Evolutionary conservation across 2,888 invertebrate genomes (phyloP), one percentile per base, ranked within the genome.

Genomic region (Caenorhabditis sp.): DNA sequence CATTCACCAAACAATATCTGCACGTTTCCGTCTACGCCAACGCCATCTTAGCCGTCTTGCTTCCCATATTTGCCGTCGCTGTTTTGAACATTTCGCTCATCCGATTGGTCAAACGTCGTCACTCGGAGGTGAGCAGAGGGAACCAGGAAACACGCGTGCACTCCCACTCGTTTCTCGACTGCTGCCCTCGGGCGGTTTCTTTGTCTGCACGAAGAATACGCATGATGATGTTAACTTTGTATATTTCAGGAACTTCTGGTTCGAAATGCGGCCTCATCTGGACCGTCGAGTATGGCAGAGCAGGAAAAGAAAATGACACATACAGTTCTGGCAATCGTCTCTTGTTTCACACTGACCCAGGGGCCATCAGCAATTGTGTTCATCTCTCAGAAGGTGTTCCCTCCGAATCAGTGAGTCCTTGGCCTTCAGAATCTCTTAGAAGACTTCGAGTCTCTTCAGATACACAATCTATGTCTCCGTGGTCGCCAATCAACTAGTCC

Each of bases 281-380:
- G 77, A 8, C 78, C 78, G 28, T 80, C 80, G 22, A 72, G 64
- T 22, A 69, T 80, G 56, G 84, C 84, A 0, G 85, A 88, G 26
- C 88, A 88, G 53, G 87, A 88, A 60, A 85, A 79, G 61, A 85
- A 86, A 26, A 85, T 88, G 88, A 87, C 87, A 13, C 79, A 86
- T 18, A 85, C 84, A 11, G 87, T 87, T 15, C 24, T 86, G 65
- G 88, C 88, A 13, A 88, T 88, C 37, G 85, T 88, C 24, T 82
- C 86, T 4, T 86, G 86, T 47, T 88, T 88, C 82, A 84, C 88
- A 28, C 44, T 88, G 9, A 88, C 88, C 0, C 88, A 88, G 67
- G 85, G 84, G 11, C 87, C 85, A 6, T 85, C 85, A 0, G 87
- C 85, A 0, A 65, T 85, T 13, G 82, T 86, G 9, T 86, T 79